Conservation (phyloP, 2,888 invertebrate genomes). For the Thera britannica region DNA sequence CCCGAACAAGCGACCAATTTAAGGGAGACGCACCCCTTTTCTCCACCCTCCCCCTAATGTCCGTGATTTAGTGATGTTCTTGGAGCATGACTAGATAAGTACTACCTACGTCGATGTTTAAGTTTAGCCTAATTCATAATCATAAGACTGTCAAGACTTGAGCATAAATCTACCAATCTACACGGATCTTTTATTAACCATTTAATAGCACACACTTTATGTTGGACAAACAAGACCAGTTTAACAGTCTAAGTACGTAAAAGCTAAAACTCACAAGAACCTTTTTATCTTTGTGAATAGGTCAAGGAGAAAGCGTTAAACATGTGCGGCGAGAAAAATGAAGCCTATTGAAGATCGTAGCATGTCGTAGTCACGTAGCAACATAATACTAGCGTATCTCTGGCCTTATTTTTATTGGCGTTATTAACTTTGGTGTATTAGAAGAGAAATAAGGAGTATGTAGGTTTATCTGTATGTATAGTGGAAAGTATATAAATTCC, state of each 20-base stretch:
- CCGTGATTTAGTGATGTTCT: slow-evolving; percentile 8
- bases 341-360: slow-evolving; percentile 8
- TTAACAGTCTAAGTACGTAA: too few species aligned
- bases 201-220: too few species aligned
- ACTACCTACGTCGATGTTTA: slow-evolving; percentile 14
- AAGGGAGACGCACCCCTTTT: neutral
- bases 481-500: too few species aligned
- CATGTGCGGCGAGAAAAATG: slow-evolving; percentile 4
- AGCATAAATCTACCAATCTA: too few species aligned
- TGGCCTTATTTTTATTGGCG: slow-evolving; percentile 4
- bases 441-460: too few species aligned
- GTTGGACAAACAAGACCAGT: too few species aligned
- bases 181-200: too few species aligned
- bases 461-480: too few species aligned
- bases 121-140: neutral
- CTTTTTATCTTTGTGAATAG: neutral
- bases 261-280: neutral
- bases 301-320: slow-evolving; percentile 21
- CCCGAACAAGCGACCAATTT: slow-evolving; percentile 24
- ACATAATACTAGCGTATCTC: slow-evolving; percentile 11
- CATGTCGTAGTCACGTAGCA: slow-evolving; percentile 15
- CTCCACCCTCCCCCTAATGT: slow-evolving; percentile 12
- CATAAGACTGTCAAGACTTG: neutral
- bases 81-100: neutral
- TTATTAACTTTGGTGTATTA: neutral